Evolutionary conservation across 2,797 vertebrate genomes (phyloP).

Genomic region (Emydoidea blandingii): DNA sequence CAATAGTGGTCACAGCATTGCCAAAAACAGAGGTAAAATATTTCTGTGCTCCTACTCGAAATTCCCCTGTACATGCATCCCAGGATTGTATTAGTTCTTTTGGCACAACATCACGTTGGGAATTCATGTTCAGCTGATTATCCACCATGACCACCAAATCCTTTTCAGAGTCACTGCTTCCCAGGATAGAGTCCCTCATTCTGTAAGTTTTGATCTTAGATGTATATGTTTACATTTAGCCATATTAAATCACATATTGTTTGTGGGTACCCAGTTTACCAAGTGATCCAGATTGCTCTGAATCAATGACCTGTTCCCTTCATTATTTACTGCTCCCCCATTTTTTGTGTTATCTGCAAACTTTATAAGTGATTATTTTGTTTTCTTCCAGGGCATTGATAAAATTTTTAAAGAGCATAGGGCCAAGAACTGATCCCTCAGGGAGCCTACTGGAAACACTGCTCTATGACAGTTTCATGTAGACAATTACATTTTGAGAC

Average conservation of each 20-base stretch:
- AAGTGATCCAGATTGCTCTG: neutral
- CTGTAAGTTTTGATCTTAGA: neutral
- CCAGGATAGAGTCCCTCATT: neutral
- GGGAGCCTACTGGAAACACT: neutral
- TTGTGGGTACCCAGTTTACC: no score
- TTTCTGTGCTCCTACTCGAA: neutral
- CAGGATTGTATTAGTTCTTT: neutral
- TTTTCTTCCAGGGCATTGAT: neutral
- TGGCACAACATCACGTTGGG: neutral
- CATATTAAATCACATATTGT: no score
- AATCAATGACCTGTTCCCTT: neutral
- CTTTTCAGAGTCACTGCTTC: neutral
- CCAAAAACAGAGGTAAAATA: neutral
- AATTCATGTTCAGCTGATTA: neutral
- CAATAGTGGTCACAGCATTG: neutral
- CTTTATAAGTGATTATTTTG: neutral
- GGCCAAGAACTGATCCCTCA: neutral
- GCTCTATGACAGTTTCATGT: neutral
- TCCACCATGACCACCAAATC: neutral
- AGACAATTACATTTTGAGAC: neutral
- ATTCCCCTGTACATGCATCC: neutral
- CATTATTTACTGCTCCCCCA: neutral
- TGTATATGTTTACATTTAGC: neutral
- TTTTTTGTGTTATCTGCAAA: neutral
- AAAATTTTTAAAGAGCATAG: neutral